Base-by-base conservation (phyloP, 2,888 invertebrate genomes). In the Metalampra italica region DNA sequence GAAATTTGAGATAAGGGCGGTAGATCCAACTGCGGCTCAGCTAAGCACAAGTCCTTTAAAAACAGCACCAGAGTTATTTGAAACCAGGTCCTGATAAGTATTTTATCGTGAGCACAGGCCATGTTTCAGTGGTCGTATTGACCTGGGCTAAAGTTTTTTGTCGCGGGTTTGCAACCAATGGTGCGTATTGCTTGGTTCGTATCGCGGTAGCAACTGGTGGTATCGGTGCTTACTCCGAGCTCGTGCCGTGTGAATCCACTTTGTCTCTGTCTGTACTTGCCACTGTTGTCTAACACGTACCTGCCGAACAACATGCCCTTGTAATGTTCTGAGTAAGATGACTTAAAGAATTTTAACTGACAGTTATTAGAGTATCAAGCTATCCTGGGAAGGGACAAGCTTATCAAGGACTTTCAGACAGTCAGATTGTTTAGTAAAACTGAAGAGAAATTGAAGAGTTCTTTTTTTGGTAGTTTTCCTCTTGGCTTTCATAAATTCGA, bases 1-100 rank as follows among this genome's bases (percentile, higher is more conserved):
- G 81, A 75, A 15, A 62, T 45, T 75, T 80, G 64, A 71, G 80
- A 43, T 38, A 91, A 64, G 0, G 91, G 92, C 1, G 92, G 92
- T 42, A 92, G 64, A 62, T 92, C 91, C 43, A 92, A 67, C 60
- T 92, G 92, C 0, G 90, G 81, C 32, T 73, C 66, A 1, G 73
- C 70, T 45, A 57, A 54, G 47, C 68, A 68, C 47, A 68, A 50
- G 8, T 62, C 48, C 3, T 66, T 37, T 8, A 69, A 30, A 32
- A 69, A 41, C 15, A 73, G 50, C 51, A 80, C 63, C 52, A 83
- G 52, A 53, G 67, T 58, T 49, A 81, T 51, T 63, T 69, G 68
- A 46, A 74, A 64, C 71, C 75, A 76, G 57, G 70, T 72, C 57
- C 60, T 69, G 36, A 71, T 60, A 29, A 68, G 58, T 68, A 66